A percentile compares a stretch with the other conserved stretches of the same genome.
These are phyloP conservation scores for Patella depressa DNA, from an alignment of 2,888 invertebrate species.

Conservation along the genomic window DNA sequence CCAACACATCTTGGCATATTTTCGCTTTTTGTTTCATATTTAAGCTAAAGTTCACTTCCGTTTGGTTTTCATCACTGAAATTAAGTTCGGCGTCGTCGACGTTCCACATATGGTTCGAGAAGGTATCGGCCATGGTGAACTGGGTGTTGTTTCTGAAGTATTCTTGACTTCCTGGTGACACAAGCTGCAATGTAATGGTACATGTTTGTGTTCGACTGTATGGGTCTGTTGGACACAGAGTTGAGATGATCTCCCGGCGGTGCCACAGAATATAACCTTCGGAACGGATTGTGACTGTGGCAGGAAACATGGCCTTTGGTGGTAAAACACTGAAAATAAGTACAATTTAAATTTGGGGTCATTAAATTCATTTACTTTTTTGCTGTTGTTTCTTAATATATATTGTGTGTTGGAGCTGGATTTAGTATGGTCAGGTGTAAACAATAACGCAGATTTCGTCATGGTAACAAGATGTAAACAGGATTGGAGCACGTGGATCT, in stretches of 20 bases:
- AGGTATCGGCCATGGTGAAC: slow-evolving; percentile 19
- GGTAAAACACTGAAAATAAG: slow-evolving; percentile 22
- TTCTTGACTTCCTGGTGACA: slow-evolving; percentile 21
- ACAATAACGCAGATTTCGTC: too few relatives aligned
- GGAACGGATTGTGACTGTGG: slow-evolving; percentile 25
- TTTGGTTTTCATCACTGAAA: slow-evolving; percentile 10
- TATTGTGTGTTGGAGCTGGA: too few relatives aligned
- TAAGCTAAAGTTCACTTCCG: slow-evolving; percentile 23
- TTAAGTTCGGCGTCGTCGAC: slow-evolving; percentile 12
- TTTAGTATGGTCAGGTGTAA: too few relatives aligned
- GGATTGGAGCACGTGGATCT: too few relatives aligned
- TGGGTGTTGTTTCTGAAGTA: slow-evolving; percentile 27
- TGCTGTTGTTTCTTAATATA: too few relatives aligned
- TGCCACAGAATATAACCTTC: slow-evolving; percentile 33
- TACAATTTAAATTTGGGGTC: too few relatives aligned
- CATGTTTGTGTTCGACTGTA: slow-evolving; percentile 24
- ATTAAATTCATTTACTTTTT: too few relatives aligned
- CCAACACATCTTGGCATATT: too few relatives aligned
- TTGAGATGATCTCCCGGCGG: slow-evolving; percentile 29
- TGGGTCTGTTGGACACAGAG: slow-evolving; percentile 26
- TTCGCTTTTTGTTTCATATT: slow-evolving; percentile 12
- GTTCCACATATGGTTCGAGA: slow-evolving; percentile 29
- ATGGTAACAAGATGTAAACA: too few relatives aligned
- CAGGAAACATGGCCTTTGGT: slow-evolving; percentile 25
- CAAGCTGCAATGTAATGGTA: slow-evolving; percentile 29